These are phyloP conservation scores for Agrochola circellaris DNA, from an alignment of 2,888 invertebrate species.

Conservation along the genomic window DNA sequence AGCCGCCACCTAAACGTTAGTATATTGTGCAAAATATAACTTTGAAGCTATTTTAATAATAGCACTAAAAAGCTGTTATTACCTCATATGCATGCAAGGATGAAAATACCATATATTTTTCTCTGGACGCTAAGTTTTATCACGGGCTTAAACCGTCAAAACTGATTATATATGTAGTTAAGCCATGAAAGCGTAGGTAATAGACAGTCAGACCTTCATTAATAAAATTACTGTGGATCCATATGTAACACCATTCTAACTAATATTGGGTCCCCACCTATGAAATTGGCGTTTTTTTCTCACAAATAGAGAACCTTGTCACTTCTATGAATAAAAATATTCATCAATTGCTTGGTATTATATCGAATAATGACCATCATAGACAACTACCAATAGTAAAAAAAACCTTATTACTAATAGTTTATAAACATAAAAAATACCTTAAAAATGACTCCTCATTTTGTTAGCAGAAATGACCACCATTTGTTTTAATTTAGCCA, in stretches of 20 bases:
- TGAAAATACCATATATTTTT: background rate
- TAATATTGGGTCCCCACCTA: too few relatives aligned
- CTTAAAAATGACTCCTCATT: too few relatives aligned
- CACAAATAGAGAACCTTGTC: too few relatives aligned
- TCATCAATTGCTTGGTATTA: too few relatives aligned
- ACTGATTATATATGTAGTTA: background rate
- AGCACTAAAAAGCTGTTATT: background rate
- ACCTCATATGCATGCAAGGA: background rate
- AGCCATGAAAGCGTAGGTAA: background rate
- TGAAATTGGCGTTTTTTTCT: too few relatives aligned
- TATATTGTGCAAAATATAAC: conserved; percentile 16
- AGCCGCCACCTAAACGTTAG: conserved; percentile 89
- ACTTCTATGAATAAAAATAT: too few relatives aligned
- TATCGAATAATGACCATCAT: too few relatives aligned
- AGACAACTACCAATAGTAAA: too few relatives aligned
- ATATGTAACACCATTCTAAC: background rate
- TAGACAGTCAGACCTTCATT: background rate
- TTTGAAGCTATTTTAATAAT: background rate
- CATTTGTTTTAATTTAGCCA: too few relatives aligned
- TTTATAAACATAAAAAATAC: too few relatives aligned
- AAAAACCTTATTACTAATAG: too few relatives aligned
- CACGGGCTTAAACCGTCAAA: background rate
- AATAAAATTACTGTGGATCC: background rate
- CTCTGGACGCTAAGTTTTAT: background rate
- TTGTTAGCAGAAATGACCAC: too few relatives aligned